phyloP scores from a whole-genome alignment of 1,140 invertebrate genomes.

The Tetramorium simillimum region DNA sequence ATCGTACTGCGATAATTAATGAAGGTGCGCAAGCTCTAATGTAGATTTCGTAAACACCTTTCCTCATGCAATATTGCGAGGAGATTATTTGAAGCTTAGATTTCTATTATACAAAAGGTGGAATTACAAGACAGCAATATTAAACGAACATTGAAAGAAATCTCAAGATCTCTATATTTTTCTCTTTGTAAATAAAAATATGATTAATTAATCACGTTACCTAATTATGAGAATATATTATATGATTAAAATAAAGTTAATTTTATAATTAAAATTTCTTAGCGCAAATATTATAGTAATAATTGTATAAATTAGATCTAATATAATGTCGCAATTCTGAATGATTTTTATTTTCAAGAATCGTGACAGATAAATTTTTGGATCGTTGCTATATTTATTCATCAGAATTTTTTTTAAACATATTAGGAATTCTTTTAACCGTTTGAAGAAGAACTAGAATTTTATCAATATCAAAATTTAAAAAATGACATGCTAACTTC shows the following conservation, averaged over 20 bases:
- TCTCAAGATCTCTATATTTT: background rate
- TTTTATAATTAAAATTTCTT: background rate
- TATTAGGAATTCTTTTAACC: background rate
- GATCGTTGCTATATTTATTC: background rate
- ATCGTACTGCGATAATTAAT: constrained; percentile 39
- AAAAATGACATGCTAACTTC: background rate
- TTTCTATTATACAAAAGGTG: background rate
- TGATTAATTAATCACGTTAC: background rate
- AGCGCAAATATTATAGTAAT: background rate
- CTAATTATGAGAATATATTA: background rate
- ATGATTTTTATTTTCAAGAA: background rate
- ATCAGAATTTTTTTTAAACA: background rate
- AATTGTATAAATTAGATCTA: background rate
- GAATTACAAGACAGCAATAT: background rate
- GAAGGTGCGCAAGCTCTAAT: background rate
- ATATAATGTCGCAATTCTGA: background rate
- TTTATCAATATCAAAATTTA: background rate
- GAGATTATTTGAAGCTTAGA: background rate
- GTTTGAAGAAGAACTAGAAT: background rate
- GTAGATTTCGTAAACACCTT: background rate
- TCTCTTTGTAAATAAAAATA: background rate
- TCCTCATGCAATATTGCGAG: background rate
- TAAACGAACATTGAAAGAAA: background rate
- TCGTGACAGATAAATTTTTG: background rate
- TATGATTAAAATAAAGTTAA: background rate